Evolutionary conservation across 2,113 vertebrate genomes (phyloP).

Genomic region (Plecotus auritus): DNA sequence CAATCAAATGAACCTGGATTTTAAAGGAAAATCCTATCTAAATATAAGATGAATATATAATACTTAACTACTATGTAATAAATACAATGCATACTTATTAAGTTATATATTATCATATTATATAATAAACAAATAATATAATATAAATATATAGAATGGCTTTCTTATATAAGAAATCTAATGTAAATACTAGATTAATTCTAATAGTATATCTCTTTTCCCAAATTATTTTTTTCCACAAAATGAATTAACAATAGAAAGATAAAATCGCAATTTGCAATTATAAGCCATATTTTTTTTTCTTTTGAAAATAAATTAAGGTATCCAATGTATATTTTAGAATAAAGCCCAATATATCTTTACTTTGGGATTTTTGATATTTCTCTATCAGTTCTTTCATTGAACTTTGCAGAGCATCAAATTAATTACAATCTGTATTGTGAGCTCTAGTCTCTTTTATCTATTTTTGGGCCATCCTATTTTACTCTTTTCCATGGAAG

Average conservation of each 20-base stretch:
- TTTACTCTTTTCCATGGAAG: slow-evolving; percentile 23
- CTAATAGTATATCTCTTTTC: background rate
- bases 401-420: background rate
- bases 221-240: background rate
- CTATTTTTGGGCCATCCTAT: background rate
- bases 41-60: background rate
- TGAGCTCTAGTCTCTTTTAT: background rate
- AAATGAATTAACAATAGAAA: background rate
- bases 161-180: background rate
- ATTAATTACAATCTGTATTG: background rate
- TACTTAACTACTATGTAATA: background rate
- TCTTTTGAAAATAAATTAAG: background rate
- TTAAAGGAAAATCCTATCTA: background rate
- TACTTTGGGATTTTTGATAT: background rate
- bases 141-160: background rate
- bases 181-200: background rate
- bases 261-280: background rate
- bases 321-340: background rate
- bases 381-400: background rate
- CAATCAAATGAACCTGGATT: background rate
- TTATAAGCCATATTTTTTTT: background rate
- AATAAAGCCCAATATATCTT: background rate
- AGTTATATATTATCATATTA: background rate
- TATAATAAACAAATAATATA: background rate
- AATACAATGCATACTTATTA: background rate